Evolutionary conservation across 2,888 invertebrate genomes (phyloP), one percentile per base, ranked within the genome.

Genomic region (Aelia acuminata): DNA sequence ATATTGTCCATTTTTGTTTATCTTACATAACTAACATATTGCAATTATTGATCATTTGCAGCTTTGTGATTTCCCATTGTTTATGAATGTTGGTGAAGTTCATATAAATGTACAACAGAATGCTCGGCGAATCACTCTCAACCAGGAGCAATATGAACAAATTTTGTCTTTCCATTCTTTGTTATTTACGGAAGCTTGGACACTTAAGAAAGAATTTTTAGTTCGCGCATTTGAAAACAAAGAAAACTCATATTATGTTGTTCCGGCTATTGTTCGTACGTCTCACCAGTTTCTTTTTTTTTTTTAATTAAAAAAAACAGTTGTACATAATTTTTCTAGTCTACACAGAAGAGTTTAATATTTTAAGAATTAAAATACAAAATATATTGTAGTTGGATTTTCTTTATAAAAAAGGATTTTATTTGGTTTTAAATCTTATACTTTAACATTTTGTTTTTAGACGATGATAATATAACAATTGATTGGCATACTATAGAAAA

Each of bases 161-260:
- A 91, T 96, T 89, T 93, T 92, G 91, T 93, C 93, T 31, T 97
- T 97, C 91, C 97, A 98, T 91, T 93, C 93, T 84, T 94, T 96
- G 91, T 90, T 98, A n/a, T 97, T 97, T 91, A 94, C 94, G 13
- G 94, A 96, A 92, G 93, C 98, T 1, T 92, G 97, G 35, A 92
- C 94, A 20, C 91, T 95, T 1, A 93, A 95, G 86, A 95, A 95
- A 90, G 91, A 93, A 43, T 96, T 95, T 91, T 92, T 95, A 84
- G 92, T 90, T 43, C 88, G 84, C 87, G 89, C 90, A 84, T 93
- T 93, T 20, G 92, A 92, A 20, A 93, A 94, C 90, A 92, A 92
- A 31, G 94, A 94, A 90, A 94, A 94, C 90, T 91, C 92, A 53
- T 93, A 91, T 89, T 90, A 92, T 53, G 90, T 93, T 49, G 92